These are phyloP conservation scores for Chromobotia macracanthus DNA, from an alignment of 2,797 vertebrate species.

Conservation along the genomic window DNA sequence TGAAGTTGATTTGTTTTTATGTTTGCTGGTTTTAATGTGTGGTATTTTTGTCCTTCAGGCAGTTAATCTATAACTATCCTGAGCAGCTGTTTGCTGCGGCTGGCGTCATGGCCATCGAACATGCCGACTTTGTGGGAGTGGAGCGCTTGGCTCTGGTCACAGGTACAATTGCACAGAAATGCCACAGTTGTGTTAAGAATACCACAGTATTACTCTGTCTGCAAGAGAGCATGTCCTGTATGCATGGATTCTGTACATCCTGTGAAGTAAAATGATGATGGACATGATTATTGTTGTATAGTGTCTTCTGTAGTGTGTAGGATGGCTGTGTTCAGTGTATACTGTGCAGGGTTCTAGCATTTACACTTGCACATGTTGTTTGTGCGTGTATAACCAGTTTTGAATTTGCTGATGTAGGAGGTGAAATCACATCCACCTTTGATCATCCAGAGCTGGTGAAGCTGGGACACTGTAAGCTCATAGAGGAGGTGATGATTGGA, in stretches of 20 bases:
- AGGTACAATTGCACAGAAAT: constrained; percentile 71
- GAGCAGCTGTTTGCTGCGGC: constrained; percentile 95
- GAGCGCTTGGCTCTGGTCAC: constrained; percentile 96
- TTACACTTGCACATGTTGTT: no score
- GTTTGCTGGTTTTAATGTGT: no score
- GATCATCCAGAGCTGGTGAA: constrained; percentile 97
- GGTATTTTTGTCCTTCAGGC: no score
- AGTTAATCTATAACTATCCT: constrained; percentile 98
- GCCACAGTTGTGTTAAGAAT: background rate
- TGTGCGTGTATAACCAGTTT: background rate
- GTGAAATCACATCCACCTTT: constrained; percentile 97
- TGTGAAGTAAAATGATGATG: no score
- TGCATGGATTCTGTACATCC: no score
- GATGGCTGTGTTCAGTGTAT: no score
- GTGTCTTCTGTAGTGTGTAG: no score
- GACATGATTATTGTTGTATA: no score
- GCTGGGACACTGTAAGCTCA: constrained; percentile 93
- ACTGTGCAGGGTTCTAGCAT: no score
- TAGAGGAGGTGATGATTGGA: constrained; percentile 98
- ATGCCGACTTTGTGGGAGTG: constrained; percentile 94
- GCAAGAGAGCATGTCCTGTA: no score
- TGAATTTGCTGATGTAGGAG: constrained; percentile 76
- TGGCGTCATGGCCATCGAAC: constrained; percentile 97
- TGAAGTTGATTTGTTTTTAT: no score
- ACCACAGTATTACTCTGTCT: no score